A percentile compares a stretch with the other conserved stretches of the same genome.
phyloP scores from a whole-genome alignment of 1,140 invertebrate species.

The Hormaphis cornu region DNA sequence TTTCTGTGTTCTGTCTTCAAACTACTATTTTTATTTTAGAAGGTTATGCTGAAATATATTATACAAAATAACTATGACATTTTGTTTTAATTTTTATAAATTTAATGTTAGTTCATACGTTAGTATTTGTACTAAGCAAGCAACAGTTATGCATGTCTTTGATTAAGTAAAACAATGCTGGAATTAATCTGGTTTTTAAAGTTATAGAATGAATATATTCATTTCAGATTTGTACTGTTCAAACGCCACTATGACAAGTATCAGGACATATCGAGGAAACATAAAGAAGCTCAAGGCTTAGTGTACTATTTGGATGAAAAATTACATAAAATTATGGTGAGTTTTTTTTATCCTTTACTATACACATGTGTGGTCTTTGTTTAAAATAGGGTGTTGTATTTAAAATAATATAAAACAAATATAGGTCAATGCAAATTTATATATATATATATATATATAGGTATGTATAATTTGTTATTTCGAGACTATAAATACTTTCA shows the following conservation, averaged over 20 bases:
- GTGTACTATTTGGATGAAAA: constrained; percentile 56
- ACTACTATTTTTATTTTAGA: too few relatives aligned
- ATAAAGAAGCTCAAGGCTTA: constrained; percentile 52
- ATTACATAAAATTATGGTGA: constrained; percentile 57
- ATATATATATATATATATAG: not conserved
- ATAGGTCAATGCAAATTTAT: not conserved
- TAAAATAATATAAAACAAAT: not conserved
- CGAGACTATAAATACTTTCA: not conserved
- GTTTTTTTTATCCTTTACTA: constrained; percentile 29
- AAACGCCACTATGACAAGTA: constrained; percentile 58
- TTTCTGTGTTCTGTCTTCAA: too few relatives aligned
- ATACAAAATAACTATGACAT: too few relatives aligned
- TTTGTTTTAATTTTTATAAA: too few relatives aligned
- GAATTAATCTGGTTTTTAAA: too few relatives aligned
- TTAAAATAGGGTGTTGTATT: too few relatives aligned
- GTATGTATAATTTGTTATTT: not conserved
- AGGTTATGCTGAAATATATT: too few relatives aligned
- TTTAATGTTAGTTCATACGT: too few relatives aligned
- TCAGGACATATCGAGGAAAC: constrained; percentile 50
- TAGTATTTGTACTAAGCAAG: too few relatives aligned
- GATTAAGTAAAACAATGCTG: too few relatives aligned
- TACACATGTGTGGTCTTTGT: not conserved
- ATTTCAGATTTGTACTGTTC: constrained; percentile 52
- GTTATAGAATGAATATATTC: too few relatives aligned
- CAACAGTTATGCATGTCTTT: too few relatives aligned